Percentiles rank a stretch among this genome's conserved stretches.
These are phyloP conservation scores for Suricata suricatta DNA, from an alignment of 2,113 vertebrate genomes.

Conservation along the genomic window DNA sequence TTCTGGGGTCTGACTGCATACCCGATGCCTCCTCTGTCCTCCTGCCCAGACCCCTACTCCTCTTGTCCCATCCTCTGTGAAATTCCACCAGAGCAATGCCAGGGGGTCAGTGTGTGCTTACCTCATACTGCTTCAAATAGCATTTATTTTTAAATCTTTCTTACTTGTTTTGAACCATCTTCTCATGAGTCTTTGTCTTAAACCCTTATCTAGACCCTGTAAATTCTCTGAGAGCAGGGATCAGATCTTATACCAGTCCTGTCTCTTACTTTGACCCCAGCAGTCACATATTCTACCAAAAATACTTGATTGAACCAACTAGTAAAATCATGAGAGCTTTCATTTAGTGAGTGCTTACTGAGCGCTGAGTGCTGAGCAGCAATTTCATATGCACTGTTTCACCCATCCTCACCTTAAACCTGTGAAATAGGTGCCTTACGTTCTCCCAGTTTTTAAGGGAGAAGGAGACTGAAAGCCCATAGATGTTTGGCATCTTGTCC, in stretches of 20 bases:
- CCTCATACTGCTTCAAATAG: not conserved
- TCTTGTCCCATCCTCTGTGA: not conserved
- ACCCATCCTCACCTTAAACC: not conserved
- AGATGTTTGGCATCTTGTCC: not conserved
- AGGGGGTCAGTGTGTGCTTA: not conserved
- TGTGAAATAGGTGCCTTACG: not conserved
- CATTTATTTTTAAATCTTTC: not conserved
- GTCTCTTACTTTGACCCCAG: not conserved
- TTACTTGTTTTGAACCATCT: not conserved
- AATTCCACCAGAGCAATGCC: not conserved
- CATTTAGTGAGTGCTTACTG: not conserved
- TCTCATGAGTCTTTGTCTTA: not conserved
- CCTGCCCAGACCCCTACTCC: not conserved
- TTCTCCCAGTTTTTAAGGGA: not conserved
- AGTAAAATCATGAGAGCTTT: not conserved
- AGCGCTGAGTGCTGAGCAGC: not conserved
- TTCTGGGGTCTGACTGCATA: not conserved
- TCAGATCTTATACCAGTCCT: not conserved
- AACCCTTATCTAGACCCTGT: not conserved
- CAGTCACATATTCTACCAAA: not conserved
- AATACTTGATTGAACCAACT: not conserved
- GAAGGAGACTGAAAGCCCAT: not conserved
- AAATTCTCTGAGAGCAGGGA: not conserved
- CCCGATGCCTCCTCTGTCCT: not conserved
- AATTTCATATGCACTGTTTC: accelerated